Evolutionary conservation across 2,113 vertebrate genomes (phyloP), one percentile per base, ranked within the genome.

Genomic region (Trogon melanurus): DNA sequence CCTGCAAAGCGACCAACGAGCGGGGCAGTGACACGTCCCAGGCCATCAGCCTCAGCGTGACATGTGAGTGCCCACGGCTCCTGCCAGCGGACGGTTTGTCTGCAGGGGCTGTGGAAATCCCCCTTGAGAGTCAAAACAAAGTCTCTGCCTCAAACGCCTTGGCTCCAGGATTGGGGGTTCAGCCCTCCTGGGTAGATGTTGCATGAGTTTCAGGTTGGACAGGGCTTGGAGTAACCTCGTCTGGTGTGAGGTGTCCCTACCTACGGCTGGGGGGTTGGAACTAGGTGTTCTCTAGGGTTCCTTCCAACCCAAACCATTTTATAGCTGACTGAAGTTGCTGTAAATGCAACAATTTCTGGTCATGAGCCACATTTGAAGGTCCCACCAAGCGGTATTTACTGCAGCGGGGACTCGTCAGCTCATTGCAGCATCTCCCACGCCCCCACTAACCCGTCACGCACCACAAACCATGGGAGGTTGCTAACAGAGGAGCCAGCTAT

Each of bases 1-100:
- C 80, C 58, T 98, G 98, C 56, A 94, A 93, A 53, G 97, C 97
- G 92, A 89, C 93, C 41, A 97, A 97, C 0, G 36, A 96, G 44
- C 65, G 61, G 16, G 98, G 98, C 85, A 97, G 91, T 0, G 85
- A 97, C 66, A 88, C 47, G 0, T 97, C 98, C 12, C 56, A 8
- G 7, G 60, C 95, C 0, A 5, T 98, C 72, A 41, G 86, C 38
- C 32, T 98, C 44, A 97, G 94, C 3, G 95, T 98, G 79, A 91
- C 44, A 0, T 88, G 98, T 98, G 94, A 98, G 98, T 93, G 86
- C 30, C 69, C 6, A 4, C 4, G 0, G 50, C 34, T 41, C 11
- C 71, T 32, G 34, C 16, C 54, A 16, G 26, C 47, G 29, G 19
- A 4, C 0, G 5, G 29, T 45, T 27, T 10, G 41, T 41, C 41